Evolutionary conservation across 2,888 invertebrate species (phyloP).

Genomic region (Sinopyrophorus schimmeli): DNA sequence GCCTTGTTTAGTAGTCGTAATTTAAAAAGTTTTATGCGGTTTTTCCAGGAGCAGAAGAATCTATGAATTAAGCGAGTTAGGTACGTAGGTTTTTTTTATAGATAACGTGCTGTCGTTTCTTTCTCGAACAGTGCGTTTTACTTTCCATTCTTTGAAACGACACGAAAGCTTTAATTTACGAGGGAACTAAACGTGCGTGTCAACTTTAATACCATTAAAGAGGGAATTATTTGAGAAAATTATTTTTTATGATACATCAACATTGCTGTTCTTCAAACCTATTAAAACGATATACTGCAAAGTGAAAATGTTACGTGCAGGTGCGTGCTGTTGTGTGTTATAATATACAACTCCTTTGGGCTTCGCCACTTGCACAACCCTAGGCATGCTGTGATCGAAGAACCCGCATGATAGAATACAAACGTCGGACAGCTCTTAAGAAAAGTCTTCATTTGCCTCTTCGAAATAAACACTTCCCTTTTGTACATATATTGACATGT

Average conservation of each 20-base stretch:
- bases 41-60: too few relatives aligned
- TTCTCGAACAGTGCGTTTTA: conserved; percentile 14
- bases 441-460: too few relatives aligned
- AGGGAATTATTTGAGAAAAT: conserved; percentile 21
- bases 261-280: conserved; percentile 32
- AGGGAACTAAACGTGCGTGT: conserved; percentile 21
- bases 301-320: conserved; percentile 37
- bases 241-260: conserved; percentile 28
- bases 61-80: too few relatives aligned
- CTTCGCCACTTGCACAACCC: conserved; percentile 33
- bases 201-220: conserved; percentile 25
- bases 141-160: conserved; percentile 10
- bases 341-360: conserved; percentile 38
- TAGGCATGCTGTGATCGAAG: conserved; percentile 26
- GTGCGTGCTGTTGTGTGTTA: conserved; percentile 33
- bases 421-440: conserved; percentile 27
- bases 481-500: too few relatives aligned
- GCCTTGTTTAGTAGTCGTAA: too few relatives aligned
- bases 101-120: conserved; percentile 9
- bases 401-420: conserved; percentile 29
- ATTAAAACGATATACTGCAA: conserved; percentile 42
- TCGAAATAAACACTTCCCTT: too few relatives aligned
- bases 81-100: too few relatives aligned
- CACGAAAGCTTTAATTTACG: conserved; percentile 23
- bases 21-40: too few relatives aligned